Conservation (phyloP, 2,888 invertebrate genomes). For the Epinotia ramella region DNA sequence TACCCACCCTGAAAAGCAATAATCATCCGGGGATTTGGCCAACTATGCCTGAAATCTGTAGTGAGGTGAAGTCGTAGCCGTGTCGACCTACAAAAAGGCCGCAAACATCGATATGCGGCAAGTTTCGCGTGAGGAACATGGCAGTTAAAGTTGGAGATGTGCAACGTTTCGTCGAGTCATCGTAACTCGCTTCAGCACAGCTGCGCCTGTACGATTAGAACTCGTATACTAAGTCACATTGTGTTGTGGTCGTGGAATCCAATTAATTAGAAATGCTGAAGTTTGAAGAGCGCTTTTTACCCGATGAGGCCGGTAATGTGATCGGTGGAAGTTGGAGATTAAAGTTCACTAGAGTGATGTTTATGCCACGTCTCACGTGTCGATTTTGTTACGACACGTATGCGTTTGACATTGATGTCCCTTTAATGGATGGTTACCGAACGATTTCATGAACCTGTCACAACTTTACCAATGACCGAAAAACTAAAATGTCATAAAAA, state of each 20-base stretch:
- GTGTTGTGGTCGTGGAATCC: slow-evolving; percentile 10
- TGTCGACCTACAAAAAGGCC: not conserved
- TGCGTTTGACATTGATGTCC: no score
- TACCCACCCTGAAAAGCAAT: no score
- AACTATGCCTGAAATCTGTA: not conserved
- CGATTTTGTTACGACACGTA: no score
- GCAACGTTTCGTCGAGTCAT: slow-evolving; percentile 51
- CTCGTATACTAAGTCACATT: slow-evolving; percentile 4
- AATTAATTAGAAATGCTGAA: slow-evolving; percentile 9
- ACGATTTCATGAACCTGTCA: no score
- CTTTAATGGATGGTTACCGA: no score
- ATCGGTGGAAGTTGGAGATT: not conserved
- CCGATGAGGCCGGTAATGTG: not conserved
- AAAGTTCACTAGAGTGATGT: no score
- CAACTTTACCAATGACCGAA: no score
- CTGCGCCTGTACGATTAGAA: slow-evolving; percentile 55
- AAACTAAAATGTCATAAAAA: no score
- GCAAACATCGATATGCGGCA: slow-evolving; percentile 27
- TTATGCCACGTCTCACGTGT: no score
- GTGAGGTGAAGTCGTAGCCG: not conserved
- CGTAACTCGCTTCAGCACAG: slow-evolving; percentile 66
- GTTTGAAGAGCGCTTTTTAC: slow-evolving; percentile 10
- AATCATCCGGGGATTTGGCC: not conserved
- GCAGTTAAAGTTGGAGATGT: slow-evolving; percentile 22
- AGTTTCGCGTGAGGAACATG: slow-evolving; percentile 19